These are phyloP conservation scores for Notamacropus eugenii DNA, from an alignment of 2,797 vertebrate species.

Conservation along the genomic window DNA sequence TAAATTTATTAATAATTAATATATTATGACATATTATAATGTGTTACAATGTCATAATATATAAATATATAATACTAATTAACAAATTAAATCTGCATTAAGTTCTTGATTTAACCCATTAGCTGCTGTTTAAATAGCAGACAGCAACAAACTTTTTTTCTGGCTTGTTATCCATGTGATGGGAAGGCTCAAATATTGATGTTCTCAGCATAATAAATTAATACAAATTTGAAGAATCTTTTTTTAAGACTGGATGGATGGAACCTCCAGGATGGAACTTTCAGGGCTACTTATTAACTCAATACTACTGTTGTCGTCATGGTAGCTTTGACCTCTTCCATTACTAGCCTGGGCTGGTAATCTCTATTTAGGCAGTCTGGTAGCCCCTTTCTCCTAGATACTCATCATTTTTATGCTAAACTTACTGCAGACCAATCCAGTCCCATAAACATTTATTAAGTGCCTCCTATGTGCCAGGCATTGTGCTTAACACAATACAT, in stretches of 20 bases:
- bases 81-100: too few relatives aligned
- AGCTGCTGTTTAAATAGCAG: neutral
- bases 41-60: too few relatives aligned
- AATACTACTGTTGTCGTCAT: neutral
- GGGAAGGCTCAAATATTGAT: neutral
- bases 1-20: too few relatives aligned
- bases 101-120: neutral
- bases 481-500: neutral
- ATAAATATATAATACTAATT: too few relatives aligned
- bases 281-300: neutral
- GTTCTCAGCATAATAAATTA: neutral
- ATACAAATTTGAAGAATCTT: neutral
- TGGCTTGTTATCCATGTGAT: neutral
- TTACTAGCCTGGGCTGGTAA: neutral
- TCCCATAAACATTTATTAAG: neutral
- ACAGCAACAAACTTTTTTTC: neutral
- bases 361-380: neutral
- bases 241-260: neutral
- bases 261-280: neutral
- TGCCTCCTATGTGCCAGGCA: neutral
- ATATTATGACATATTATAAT: too few relatives aligned
- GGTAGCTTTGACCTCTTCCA: neutral
- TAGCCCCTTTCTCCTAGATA: neutral
- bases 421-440: neutral
- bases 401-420: neutral